phyloP scores from a whole-genome alignment of 2,797 vertebrate species.

The Harpagifer antarcticus region DNA sequence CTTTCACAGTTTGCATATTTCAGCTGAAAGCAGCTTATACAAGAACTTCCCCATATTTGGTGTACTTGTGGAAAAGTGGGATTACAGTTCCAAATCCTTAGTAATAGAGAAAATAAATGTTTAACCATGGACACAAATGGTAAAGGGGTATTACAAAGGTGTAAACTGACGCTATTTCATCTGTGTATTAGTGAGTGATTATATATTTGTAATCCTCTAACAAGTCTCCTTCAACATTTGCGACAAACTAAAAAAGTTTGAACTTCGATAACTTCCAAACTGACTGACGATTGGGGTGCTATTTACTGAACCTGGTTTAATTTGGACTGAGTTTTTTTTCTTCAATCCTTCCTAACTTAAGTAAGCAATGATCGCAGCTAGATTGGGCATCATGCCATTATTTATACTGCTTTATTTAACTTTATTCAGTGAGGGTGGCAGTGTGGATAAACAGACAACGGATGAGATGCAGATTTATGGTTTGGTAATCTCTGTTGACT shows the following conservation, averaged over 20 bases:
- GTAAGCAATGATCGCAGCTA: slow-evolving; percentile 20
- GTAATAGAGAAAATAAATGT: neutral
- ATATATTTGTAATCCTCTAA: neutral
- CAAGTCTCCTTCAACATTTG: neutral
- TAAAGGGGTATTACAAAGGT: neutral
- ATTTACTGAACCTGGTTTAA: slow-evolving; percentile 9
- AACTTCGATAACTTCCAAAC: neutral
- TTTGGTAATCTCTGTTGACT: slow-evolving; percentile 17
- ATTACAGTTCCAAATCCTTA: slow-evolving; percentile 17
- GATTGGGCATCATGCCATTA: slow-evolving; percentile 26
- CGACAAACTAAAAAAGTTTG: slow-evolving; percentile 16
- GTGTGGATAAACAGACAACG: slow-evolving; percentile 29
- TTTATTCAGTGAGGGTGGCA: slow-evolving; percentile 32
- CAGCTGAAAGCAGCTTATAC: slow-evolving; percentile 11
- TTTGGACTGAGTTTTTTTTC: slow-evolving; percentile 19
- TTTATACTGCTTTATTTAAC: slow-evolving; percentile 37
- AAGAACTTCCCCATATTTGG: slow-evolving; percentile 22
- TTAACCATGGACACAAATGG: neutral
- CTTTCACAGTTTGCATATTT: neutral
- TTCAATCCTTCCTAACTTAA: slow-evolving; percentile 14
- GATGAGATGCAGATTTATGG: slow-evolving; percentile 27
- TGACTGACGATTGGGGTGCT: neutral
- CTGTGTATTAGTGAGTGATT: neutral
- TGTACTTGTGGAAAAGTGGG: neutral
- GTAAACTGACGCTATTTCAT: neutral